A percentile compares a stretch with the other conserved stretches of the same genome.
These are phyloP conservation scores for Cochlearius cochlearius DNA, from an alignment of 2,113 vertebrate species.

Conservation along the genomic window DNA sequence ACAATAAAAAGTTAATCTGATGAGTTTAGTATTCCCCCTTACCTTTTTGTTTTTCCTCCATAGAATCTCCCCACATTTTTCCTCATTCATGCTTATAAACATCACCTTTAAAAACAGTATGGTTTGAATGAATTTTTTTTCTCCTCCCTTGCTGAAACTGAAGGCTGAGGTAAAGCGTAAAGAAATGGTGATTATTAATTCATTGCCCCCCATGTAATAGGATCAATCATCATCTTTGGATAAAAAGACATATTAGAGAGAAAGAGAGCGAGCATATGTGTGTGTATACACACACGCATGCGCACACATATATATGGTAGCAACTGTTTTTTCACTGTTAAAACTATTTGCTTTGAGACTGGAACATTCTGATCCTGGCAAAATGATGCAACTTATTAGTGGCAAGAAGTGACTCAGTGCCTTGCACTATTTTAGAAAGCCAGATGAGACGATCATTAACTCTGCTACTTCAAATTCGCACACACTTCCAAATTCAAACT, in stretches of 20 bases:
- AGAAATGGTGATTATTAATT: background rate
- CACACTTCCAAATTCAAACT: constrained; percentile 29
- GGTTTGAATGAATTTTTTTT: background rate
- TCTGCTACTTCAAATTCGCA: background rate
- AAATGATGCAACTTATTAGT: constrained; percentile 54
- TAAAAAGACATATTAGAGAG: background rate
- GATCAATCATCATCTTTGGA: background rate
- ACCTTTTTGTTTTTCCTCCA: background rate
- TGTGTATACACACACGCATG: background rate
- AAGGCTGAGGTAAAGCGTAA: background rate
- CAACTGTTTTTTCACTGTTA: constrained; percentile 19
- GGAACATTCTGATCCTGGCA: constrained; percentile 58
- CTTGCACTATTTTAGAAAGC: constrained; percentile 51
- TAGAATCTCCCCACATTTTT: background rate
- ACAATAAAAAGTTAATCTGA: background rate
- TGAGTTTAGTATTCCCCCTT: background rate
- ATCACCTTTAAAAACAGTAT: background rate
- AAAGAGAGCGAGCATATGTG: background rate
- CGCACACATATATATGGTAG: background rate
- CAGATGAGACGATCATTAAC: constrained; percentile 18
- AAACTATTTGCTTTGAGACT: constrained; percentile 43
- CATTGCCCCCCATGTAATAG: background rate
- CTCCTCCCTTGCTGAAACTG: background rate
- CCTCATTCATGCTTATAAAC: background rate
- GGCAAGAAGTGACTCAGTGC: constrained; percentile 53